A percentile compares a stretch with the other conserved stretches of the same genome.
These are phyloP conservation scores for Rhinolophus sinicus DNA, from an alignment of 2,113 vertebrate genomes.

Conservation along the genomic window DNA sequence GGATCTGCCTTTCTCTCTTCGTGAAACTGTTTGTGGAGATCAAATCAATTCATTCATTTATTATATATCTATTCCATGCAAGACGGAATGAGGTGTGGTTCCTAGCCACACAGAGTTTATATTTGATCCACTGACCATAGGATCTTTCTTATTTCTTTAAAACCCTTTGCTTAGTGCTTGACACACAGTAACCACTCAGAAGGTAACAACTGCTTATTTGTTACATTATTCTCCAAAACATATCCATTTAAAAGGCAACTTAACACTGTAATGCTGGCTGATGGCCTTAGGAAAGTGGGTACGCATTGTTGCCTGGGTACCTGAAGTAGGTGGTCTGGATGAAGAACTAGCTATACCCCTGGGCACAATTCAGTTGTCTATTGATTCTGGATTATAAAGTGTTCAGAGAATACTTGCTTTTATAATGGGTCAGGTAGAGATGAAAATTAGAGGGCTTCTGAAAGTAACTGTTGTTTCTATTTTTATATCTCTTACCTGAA, in stretches of 20 bases:
- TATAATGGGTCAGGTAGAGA: neutral
- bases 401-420: constrained; percentile 20
- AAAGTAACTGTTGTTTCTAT: neutral
- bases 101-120: neutral
- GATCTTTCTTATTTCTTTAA: neutral
- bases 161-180: neutral
- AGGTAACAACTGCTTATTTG: neutral
- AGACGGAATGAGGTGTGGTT: neutral
- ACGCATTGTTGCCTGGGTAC: neutral
- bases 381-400: neutral
- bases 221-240: neutral
- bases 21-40: neutral
- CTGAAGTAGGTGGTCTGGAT: neutral
- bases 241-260: neutral
- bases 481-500: constrained; percentile 23
- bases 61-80: neutral
- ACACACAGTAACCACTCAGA: neutral
- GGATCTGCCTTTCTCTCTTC: neutral
- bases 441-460: constrained; percentile 3
- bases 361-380: neutral
- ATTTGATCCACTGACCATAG: neutral
- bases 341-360: neutral
- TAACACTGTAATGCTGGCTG: neutral
- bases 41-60: neutral
- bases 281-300: neutral